A percentile compares a stretch with the other conserved stretches of the same genome.
These are phyloP conservation scores for Doryteuthis pealeii DNA, from an alignment of 1,140 invertebrate species.

Conservation along the genomic window DNA sequence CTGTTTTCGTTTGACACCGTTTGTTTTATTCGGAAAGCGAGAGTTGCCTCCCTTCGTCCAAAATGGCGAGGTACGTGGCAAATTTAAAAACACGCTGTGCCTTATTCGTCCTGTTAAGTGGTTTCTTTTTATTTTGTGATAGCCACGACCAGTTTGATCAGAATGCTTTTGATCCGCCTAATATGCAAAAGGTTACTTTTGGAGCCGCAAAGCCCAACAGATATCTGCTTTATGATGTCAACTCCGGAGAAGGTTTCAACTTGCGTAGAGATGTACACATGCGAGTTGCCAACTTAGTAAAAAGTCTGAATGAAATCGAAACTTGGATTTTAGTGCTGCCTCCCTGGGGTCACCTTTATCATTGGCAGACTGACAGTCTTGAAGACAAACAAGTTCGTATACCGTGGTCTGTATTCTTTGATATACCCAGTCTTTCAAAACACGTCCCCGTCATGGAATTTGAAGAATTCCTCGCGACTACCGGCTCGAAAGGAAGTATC, in stretches of 20 bases:
- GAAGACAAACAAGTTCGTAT: constrained; percentile 61
- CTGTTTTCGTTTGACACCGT: too few species aligned
- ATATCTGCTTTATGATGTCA: constrained; percentile 86
- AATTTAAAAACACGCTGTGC: background rate
- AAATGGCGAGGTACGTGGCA: constrained; percentile 16
- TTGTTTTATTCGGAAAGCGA: background rate
- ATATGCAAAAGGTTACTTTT: background rate
- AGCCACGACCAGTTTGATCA: background rate
- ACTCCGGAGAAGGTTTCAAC: constrained; percentile 95
- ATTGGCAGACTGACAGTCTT: constrained; percentile 76
- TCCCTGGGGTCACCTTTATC: constrained; percentile 85
- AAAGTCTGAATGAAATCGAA: constrained; percentile 64
- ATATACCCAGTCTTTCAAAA: constrained; percentile 74
- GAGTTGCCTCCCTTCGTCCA: constrained; percentile 3
- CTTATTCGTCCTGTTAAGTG: background rate
- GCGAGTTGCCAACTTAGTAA: constrained; percentile 80
- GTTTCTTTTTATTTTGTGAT: background rate
- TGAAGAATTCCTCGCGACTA: constrained; percentile 70
- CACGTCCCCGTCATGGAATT: constrained; percentile 89
- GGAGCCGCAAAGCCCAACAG: constrained; percentile 22
- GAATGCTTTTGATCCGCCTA: background rate
- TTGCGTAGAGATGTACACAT: constrained; percentile 93
- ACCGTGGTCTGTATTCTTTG: constrained; percentile 85
- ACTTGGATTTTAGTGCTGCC: constrained; percentile 72
- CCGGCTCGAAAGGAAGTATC: constrained; percentile 53